A percentile compares a stretch with the other conserved stretches of the same genome.
Conservation (phyloP, 2,797 vertebrate genomes). For the Macrochelys suwanniensis region DNA sequence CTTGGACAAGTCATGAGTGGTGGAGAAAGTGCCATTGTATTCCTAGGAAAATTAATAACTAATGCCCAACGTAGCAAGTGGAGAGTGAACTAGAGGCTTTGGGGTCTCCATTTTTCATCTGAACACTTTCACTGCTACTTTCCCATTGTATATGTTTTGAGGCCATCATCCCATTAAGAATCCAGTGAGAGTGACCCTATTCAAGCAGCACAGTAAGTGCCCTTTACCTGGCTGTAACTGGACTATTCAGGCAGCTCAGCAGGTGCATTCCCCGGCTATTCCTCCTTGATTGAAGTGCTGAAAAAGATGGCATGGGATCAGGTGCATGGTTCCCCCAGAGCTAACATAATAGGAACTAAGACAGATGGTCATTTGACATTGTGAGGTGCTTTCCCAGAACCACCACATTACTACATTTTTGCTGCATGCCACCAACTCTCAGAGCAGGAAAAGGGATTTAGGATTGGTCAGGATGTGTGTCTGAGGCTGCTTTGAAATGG, state of each 20-base stretch:
- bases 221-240: neutral
- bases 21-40: neutral
- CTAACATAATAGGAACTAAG: neutral
- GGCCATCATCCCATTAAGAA: slow-evolving; percentile 20
- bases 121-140: neutral
- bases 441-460: neutral
- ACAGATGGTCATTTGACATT: neutral
- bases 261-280: neutral
- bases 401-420: neutral
- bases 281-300: neutral
- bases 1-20: neutral
- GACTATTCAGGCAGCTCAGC: slow-evolving; percentile 14
- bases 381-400: neutral
- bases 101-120: neutral
- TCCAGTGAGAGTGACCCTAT: slow-evolving; percentile 46
- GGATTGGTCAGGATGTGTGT: neutral
- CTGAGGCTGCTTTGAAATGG: slow-evolving; percentile 13
- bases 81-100: neutral
- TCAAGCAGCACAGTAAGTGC: slow-evolving; percentile 57
- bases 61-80: neutral
- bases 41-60: neutral
- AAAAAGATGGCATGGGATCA: slow-evolving; percentile 14
- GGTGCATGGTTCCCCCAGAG: neutral
- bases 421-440: neutral
- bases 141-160: slow-evolving; percentile 10